A percentile compares a stretch with the other conserved stretches of the same genome.
Evolutionary conservation across 2,113 vertebrate species (phyloP).

Genomic region (Phalacrocorax pelagicus): DNA sequence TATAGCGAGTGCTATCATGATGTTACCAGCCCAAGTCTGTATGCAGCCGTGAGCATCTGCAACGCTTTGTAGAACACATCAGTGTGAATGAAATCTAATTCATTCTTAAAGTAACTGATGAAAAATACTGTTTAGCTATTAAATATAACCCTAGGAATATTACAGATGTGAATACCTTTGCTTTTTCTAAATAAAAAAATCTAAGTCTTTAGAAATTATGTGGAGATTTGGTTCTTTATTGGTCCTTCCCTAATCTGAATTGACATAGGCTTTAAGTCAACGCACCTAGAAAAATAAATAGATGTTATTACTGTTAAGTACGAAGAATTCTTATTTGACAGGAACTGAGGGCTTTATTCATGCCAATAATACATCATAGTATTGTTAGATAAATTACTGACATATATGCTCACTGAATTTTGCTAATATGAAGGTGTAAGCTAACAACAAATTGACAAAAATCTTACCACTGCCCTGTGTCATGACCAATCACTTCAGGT

Average conservation of each 20-base stretch:
- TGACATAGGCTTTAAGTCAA: not conserved
- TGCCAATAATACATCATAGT: not conserved
- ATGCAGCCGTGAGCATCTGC: not conserved
- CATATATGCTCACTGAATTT: not conserved
- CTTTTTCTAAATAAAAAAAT: not conserved
- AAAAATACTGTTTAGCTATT: not conserved
- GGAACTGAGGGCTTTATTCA: not conserved
- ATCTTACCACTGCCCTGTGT: not conserved
- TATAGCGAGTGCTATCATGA: not conserved
- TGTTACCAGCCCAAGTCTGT: not conserved
- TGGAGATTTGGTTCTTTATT: not conserved
- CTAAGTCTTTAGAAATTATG: not conserved
- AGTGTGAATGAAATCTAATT: not conserved
- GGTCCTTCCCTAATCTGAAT: not conserved
- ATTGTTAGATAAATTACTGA: not conserved
- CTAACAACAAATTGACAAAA: not conserved
- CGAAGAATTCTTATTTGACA: not conserved
- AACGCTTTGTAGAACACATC: not conserved
- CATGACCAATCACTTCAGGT: not conserved
- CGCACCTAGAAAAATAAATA: not conserved
- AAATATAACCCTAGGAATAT: not conserved
- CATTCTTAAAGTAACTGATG: not conserved
- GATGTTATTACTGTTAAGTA: not conserved
- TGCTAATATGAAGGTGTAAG: not conserved
- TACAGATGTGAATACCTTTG: not conserved